These are phyloP conservation scores for Leuctra nigra DNA, from an alignment of 2,888 invertebrate species.

Conservation along the genomic window DNA sequence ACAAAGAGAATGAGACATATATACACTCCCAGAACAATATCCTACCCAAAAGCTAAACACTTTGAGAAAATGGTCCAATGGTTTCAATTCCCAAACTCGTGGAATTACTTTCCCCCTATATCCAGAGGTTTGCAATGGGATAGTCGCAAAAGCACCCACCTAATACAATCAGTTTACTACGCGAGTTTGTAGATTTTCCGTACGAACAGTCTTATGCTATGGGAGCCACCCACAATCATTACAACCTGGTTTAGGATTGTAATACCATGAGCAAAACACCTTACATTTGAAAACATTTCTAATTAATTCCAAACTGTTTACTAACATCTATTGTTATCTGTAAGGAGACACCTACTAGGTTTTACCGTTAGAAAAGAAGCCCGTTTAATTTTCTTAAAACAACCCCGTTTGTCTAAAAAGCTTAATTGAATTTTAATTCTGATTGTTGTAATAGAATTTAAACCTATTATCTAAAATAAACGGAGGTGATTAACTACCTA, in stretches of 20 bases:
- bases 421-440: too few relatives aligned
- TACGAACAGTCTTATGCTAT: too few relatives aligned
- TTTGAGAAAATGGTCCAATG: constrained; percentile 16
- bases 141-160: neutral
- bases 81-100: constrained; percentile 18
- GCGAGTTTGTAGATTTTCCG: constrained; percentile 12
- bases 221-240: constrained; percentile 15
- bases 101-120: constrained; percentile 18
- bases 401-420: too few relatives aligned
- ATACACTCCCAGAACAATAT: constrained; percentile 17
- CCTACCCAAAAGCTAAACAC: constrained; percentile 2
- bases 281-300: constrained; percentile 16
- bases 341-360: too few relatives aligned
- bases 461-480: too few relatives aligned
- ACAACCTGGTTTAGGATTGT: constrained; percentile 13
- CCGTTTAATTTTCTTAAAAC: too few relatives aligned
- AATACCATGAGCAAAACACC: constrained; percentile 7
- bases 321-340: too few relatives aligned
- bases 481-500: too few relatives aligned
- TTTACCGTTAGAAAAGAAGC: too few relatives aligned
- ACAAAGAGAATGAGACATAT: constrained; percentile 8
- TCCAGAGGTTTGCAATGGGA: too few relatives aligned
- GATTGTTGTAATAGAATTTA: too few relatives aligned
- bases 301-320: constrained; percentile 15
- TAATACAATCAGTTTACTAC: neutral